Evolutionary conservation across 1,140 invertebrate species (phyloP), one percentile per base, ranked within the genome.

Genomic region (Ostrea edulis): DNA sequence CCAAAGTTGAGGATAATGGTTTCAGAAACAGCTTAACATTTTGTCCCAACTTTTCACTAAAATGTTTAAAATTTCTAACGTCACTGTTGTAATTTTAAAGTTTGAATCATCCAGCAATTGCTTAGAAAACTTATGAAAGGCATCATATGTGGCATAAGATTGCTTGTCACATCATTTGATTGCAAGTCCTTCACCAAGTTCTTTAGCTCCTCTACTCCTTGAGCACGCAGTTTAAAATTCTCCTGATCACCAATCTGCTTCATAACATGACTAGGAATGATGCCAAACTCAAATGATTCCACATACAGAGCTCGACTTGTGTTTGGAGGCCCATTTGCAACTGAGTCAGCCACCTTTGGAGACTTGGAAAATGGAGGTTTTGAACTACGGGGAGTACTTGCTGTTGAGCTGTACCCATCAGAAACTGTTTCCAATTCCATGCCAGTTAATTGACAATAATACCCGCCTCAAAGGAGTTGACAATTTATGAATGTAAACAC

Each of bases 111-210:
- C 95, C 35, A 96, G 93, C 5, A 96, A 86, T 94, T 93, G 85
- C 95, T 95, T 8, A 96, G 94, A 88, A 97, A 96, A 86, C 96
- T 95, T 68, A 97, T 95, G 86, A 97, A 96, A 84, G 96, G 95
- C 86, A 96, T 95, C 90, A 97, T 95, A 93, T 96, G 95, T 2
- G 96, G 96, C 90, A 96, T 95, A 35, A 97, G 94, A 82, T 89
- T 90, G 44, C 87, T 89, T 84, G 94, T 90, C 81, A 93, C 86
- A 82, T 94, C 92, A 77, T 86, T 87, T 44, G 88, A 83, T 77
- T 88, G 90, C 52, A 93, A 89, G 29, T 92, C 92, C 86, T 90
- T 87, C 35, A 95, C 87, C 82, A 93, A 92, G 53, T 82, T 89
- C 86, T 94, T 93, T 53, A 95, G 89, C 84, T 94, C 93, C 82